Percentiles rank a stretch among this genome's conserved stretches.
Evolutionary conservation across 2,888 invertebrate genomes (phyloP).

Genomic region (Macropis europaea): DNA sequence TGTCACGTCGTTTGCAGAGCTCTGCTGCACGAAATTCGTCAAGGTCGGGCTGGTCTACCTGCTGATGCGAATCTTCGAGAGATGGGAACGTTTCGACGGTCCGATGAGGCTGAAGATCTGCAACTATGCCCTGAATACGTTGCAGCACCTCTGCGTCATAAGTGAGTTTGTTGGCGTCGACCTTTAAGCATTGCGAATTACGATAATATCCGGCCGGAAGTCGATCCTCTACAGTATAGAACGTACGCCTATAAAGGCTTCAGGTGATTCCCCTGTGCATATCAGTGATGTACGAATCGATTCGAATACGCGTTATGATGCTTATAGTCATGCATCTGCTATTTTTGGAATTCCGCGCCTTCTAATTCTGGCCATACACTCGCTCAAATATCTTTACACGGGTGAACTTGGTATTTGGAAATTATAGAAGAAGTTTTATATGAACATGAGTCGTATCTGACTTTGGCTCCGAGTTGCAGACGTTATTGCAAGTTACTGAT

Average conservation of each 20-base stretch:
- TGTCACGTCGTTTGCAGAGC: constrained; percentile 77
- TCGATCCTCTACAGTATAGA: constrained; percentile 4
- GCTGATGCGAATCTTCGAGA: constrained; percentile 83
- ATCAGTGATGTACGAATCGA: too few relatives aligned
- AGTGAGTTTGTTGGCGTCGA: constrained; percentile 80
- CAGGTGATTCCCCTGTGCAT: too few relatives aligned
- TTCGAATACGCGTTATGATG: too few relatives aligned
- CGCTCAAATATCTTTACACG: too few relatives aligned
- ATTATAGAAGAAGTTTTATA: too few relatives aligned
- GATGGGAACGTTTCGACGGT: constrained; percentile 85
- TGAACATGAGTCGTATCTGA: too few relatives aligned
- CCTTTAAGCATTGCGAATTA: neutral
- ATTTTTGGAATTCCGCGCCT: too few relatives aligned
- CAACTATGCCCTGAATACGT: constrained; percentile 82
- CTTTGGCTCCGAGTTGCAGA: too few relatives aligned
- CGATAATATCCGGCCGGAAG: constrained; percentile 34
- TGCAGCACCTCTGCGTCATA: constrained; percentile 83
- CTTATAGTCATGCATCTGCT: too few relatives aligned
- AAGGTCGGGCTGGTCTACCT: constrained; percentile 83
- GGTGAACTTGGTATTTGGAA: too few relatives aligned
- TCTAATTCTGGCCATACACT: too few relatives aligned
- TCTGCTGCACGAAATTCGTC: constrained; percentile 84
- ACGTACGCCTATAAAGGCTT: neutral
- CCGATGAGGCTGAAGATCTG: constrained; percentile 84
- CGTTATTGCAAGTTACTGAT: too few relatives aligned